Evolutionary conservation across 2,888 invertebrate species (phyloP).

Genomic region (Neria commutata): DNA sequence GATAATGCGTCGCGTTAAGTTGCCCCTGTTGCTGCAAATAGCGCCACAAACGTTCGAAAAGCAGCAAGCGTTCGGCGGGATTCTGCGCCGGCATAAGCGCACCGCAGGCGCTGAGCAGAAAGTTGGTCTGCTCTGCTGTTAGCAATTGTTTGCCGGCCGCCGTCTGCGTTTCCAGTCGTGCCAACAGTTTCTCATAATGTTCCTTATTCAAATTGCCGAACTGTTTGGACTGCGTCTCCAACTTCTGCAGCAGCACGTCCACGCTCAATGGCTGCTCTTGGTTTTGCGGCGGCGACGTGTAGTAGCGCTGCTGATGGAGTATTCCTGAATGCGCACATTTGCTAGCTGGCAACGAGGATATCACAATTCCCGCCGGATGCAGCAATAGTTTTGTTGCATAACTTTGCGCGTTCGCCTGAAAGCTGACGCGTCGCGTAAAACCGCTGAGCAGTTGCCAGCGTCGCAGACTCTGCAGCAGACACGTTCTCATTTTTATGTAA

Average conservation of each 20-base stretch:
- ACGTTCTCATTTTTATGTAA: too few relatives aligned
- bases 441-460: too few relatives aligned
- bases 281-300: too few relatives aligned
- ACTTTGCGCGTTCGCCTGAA: too few relatives aligned
- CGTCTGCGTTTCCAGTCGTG: constrained; percentile 31
- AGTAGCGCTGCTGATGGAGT: too few relatives aligned
- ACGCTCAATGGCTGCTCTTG: too few relatives aligned
- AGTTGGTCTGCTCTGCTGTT: constrained; percentile 42
- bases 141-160: constrained; percentile 25
- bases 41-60: constrained; percentile 66
- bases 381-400: too few relatives aligned
- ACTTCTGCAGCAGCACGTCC: constrained; percentile 36
- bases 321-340: too few relatives aligned
- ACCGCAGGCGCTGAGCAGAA: constrained; percentile 65
- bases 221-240: constrained; percentile 42
- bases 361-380: too few relatives aligned
- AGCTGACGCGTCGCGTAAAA: too few relatives aligned
- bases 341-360: too few relatives aligned
- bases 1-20: constrained; percentile 58
- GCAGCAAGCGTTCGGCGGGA: constrained; percentile 60
- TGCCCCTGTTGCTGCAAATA: constrained; percentile 58
- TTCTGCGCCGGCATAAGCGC: constrained; percentile 64
- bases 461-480: too few relatives aligned
- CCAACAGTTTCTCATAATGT: constrained; percentile 41
- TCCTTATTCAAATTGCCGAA: constrained; percentile 39